Evolutionary conservation across 2,113 vertebrate genomes (phyloP).

Genomic region (Eretmochelys imbricata): DNA sequence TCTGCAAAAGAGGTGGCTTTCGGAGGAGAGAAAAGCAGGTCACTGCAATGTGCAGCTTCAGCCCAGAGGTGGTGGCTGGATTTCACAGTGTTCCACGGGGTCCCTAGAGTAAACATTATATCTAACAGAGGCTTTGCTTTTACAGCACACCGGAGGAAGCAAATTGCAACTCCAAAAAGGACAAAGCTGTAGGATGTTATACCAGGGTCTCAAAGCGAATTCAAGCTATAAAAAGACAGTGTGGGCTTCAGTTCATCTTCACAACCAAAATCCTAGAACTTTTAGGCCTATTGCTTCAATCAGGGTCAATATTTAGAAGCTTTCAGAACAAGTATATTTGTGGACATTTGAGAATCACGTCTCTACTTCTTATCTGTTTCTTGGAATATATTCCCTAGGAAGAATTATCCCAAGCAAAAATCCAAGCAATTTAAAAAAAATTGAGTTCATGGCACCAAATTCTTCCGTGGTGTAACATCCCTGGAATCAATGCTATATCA

Average conservation of each 20-base stretch:
- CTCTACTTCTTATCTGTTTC: neutral
- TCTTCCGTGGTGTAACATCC: neutral
- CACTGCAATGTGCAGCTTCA: neutral
- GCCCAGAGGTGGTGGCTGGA: neutral
- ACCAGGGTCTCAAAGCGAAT: neutral
- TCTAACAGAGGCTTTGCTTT: neutral
- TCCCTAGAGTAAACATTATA: neutral
- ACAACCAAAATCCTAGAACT: neutral
- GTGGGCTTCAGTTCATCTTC: neutral
- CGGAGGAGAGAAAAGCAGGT: neutral
- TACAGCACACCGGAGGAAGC: neutral
- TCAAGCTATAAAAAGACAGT: neutral
- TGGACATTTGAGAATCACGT: neutral
- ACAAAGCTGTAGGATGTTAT: neutral
- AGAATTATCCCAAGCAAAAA: neutral
- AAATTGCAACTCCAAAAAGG: neutral
- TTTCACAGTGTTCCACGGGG: neutral
- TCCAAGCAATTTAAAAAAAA: neutral
- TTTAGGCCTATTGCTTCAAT: neutral
- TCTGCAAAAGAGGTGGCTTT: neutral
- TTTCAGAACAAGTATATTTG: neutral
- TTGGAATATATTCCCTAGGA: neutral
- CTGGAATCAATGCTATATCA: neutral
- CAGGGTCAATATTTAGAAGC: neutral
- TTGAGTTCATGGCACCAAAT: neutral